phyloP scores from a whole-genome alignment of 1,140 invertebrate genomes.

The Adoxophyes honmai region DNA sequence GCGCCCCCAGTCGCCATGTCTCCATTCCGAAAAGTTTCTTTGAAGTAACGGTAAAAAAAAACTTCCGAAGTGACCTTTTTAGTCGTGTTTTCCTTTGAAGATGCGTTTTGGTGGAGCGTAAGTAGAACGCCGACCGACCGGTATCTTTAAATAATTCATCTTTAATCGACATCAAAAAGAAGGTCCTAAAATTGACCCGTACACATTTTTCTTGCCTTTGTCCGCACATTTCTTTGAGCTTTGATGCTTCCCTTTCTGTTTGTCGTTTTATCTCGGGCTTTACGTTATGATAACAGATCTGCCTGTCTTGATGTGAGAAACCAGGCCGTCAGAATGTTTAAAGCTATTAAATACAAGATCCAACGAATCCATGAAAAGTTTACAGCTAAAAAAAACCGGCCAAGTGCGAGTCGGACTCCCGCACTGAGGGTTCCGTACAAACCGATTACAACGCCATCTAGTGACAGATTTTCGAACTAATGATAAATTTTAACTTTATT shows the following conservation, averaged over 20 bases:
- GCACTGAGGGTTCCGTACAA: no score
- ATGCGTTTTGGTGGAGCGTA: not conserved
- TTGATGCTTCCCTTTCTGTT: not conserved
- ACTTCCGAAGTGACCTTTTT: not conserved
- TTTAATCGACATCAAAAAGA: not conserved
- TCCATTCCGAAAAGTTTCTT: not conserved
- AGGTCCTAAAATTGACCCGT: not conserved
- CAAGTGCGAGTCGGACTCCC: no score
- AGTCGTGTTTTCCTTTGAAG: constrained; percentile 2
- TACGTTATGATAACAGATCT: not conserved
- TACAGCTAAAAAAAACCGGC: not conserved
- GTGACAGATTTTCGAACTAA: no score
- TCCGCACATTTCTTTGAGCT: not conserved
- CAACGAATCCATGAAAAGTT: not conserved
- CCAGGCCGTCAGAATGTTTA: not conserved
- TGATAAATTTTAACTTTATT: no score
- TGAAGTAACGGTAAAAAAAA: not conserved
- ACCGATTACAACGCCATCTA: no score
- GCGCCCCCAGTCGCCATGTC: not conserved
- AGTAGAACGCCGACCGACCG: not conserved
- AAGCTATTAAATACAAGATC: not conserved
- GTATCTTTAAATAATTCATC: not conserved
- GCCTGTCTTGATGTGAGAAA: not conserved
- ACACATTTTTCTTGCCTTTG: not conserved
- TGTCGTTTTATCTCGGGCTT: not conserved